Base-by-base conservation (phyloP, 2,113 vertebrate species). In the Hemicordylus capensis region DNA sequence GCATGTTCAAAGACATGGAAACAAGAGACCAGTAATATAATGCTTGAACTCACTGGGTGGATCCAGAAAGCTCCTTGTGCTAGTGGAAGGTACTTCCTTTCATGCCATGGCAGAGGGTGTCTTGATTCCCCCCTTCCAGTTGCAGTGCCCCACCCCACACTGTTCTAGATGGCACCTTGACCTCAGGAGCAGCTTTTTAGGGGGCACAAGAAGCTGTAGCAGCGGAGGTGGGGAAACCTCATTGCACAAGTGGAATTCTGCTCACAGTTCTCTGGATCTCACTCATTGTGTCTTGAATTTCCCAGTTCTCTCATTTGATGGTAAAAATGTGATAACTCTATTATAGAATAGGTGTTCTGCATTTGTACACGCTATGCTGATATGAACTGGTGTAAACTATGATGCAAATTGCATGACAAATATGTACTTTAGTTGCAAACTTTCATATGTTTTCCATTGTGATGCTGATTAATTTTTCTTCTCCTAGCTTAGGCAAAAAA, bases 381-480 rank as follows among this genome's bases (percentile, higher is more conserved):
- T 31, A 66, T 37, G 76, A 54, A 54, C 14, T 28, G 20, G n/a
- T n/a, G n/a, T n/a, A n/a, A n/a, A n/a, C n/a, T n/a, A n/a, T n/a
- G 22, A 31, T 54, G 28, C 4, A 56, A 51, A 69, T 56, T 66
- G 56, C 22, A 67, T 15, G 19, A 81, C 37, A 46, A 15, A 54
- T 70, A 63, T 15, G 15, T 70, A 20, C 37, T 44, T 37, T 56
- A 3, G 5, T 4, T 78, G 46, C 37, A 54, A 56, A 56, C 20
- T 34, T 64, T 10, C 31, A 19, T 67, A 58, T 15, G 28, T 34
- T 82, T 56, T 37, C 0, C 0, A 58, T 73, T 88, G 46, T 69
- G 64, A 11, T 64, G 26, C 51, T 31, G 31, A 69, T 42, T 11
- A 73, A 67, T 37, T 67, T 58, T 26, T 15, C 42, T 56, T 85